These are phyloP conservation scores for Planiliza haematocheilus DNA, from an alignment of 2,113 vertebrate genomes.

Conservation along the genomic window DNA sequence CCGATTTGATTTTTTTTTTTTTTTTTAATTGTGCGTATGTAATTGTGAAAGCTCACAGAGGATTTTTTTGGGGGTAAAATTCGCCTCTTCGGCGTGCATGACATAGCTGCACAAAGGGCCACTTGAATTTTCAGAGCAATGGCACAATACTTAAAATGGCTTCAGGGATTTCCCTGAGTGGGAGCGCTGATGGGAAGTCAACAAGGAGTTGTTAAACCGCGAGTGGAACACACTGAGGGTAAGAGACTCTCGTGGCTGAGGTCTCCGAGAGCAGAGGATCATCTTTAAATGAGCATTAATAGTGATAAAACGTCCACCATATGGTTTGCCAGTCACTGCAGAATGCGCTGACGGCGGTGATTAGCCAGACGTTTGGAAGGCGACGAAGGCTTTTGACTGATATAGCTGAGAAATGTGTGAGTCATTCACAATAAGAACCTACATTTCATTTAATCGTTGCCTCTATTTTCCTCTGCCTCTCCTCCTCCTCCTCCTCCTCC, in stretches of 20 bases:
- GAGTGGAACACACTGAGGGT: background rate
- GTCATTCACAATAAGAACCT: constrained; percentile 33
- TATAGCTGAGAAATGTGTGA: constrained; percentile 21
- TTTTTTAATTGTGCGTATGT: too few species aligned
- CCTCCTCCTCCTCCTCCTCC: constrained; percentile 8
- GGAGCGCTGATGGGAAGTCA: background rate
- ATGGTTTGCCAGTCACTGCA: background rate
- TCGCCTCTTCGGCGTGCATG: background rate
- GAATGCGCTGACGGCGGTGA: background rate
- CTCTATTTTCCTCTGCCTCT: background rate
- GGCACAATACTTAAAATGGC: constrained; percentile 10
- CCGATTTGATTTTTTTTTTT: too few species aligned
- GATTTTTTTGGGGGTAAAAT: constrained; percentile 2
- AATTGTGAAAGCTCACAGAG: background rate
- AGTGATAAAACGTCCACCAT: background rate
- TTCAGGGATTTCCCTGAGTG: constrained; percentile 1
- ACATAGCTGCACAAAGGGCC: constrained; percentile 2
- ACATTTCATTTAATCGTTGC: constrained; percentile 36
- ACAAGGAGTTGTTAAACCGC: constrained; percentile 7
- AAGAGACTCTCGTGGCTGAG: constrained; percentile 22
- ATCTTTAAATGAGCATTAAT: constrained; percentile 23
- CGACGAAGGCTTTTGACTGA: constrained; percentile 19
- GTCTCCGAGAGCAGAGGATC: constrained; percentile 47
- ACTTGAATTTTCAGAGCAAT: constrained; percentile 27
- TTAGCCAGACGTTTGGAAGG: constrained; percentile 2